Conservation (phyloP, 2,888 invertebrate species). For the Chironomus tentans region DNA sequence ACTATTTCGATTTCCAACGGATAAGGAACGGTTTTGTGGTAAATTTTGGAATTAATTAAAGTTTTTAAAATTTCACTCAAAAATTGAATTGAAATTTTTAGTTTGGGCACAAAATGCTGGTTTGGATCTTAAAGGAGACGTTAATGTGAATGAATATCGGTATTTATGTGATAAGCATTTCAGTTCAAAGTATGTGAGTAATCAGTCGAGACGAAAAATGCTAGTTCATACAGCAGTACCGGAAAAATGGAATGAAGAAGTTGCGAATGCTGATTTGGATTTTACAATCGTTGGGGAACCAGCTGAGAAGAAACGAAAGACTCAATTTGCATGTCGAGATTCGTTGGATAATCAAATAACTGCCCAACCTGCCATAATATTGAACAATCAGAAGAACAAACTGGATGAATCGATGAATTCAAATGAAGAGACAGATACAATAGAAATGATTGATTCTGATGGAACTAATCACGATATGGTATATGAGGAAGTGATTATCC, state of each 20-base stretch:
- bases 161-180: slow-evolving; percentile 19
- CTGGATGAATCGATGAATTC: too few relatives aligned
- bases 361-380: not conserved
- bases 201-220: slow-evolving; percentile 21
- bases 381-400: not conserved
- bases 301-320: not conserved
- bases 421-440: too few relatives aligned
- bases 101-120: not conserved
- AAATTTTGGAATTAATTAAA: not conserved
- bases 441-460: not conserved
- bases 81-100: not conserved
- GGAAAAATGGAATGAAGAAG: not conserved
- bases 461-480: not conserved
- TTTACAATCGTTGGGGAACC: not conserved
- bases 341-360: not conserved
- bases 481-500: not conserved
- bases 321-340: not conserved
- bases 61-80: not conserved
- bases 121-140: not conserved
- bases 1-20: slow-evolving; percentile 12
- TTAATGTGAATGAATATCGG: not conserved
- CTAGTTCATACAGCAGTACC: slow-evolving; percentile 18
- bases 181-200: not conserved
- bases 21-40: not conserved
- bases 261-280: too few relatives aligned